Conservation (phyloP, 1,140 invertebrate species). For the Magallana ariakensis region DNA sequence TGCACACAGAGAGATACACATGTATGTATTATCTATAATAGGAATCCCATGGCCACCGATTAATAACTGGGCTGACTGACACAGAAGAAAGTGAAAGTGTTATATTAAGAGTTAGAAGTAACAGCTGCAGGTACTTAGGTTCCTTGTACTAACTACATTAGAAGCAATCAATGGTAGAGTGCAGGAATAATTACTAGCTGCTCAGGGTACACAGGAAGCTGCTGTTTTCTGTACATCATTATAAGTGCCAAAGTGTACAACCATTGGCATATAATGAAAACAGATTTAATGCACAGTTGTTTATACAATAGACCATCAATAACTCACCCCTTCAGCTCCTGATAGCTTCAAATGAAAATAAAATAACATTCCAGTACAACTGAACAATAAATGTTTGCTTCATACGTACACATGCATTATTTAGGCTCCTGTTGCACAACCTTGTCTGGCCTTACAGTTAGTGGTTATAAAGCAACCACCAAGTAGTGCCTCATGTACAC, state of each 20-base stretch:
- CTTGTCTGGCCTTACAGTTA: no score
- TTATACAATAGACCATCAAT: background rate
- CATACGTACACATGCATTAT: no score
- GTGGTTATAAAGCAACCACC: no score
- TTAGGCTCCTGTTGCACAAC: no score
- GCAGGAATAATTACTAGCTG: background rate
- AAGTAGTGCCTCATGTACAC: no score
- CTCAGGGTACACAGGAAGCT: no score
- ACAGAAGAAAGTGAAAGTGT: background rate
- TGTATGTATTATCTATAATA: no score
- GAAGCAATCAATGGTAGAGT: background rate
- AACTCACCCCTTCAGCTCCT: slow-evolving; percentile 1
- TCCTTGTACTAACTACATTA: background rate
- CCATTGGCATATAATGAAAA: no score
- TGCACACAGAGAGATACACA: no score
- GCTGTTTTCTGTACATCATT: no score
- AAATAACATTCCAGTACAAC: background rate
- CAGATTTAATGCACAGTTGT: background rate
- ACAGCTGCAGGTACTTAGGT: background rate
- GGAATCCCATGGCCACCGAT: background rate
- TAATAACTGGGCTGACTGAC: background rate
- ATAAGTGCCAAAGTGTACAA: no score
- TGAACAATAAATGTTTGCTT: no score
- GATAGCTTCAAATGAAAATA: background rate
- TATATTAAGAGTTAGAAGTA: background rate